Evolutionary conservation across 2,797 vertebrate genomes (phyloP), one percentile per base, ranked within the genome.

Genomic region (Rhodeus uyekii): DNA sequence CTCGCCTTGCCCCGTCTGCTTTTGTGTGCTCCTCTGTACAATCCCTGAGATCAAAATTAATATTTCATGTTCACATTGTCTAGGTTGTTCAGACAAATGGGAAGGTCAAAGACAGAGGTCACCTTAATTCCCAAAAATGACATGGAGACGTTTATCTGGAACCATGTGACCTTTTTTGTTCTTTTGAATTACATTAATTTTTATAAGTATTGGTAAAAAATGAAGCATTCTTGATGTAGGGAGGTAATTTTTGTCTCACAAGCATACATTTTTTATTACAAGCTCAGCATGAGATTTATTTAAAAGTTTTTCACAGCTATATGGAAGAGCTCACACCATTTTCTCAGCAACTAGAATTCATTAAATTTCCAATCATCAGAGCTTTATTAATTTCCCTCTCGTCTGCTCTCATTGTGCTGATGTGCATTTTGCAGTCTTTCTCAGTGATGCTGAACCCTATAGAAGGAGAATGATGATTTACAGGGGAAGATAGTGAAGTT

Each of bases 71-170:
- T 39, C 24, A 55, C 12, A 29, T 9, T 27, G 36, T 50, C 36
- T 44, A 61, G 29, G 9, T 6, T 58, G 19, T 12, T 73, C 74
- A 58, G 13, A 46, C 5, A 50, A 13, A 63, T 39, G 46, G 58
- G 39, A 63, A 34, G 74, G 22, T 34, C 53, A 58, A 55, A 55
- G 50, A 19, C 24, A 22, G 29, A 50, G 44, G 69, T 72, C 24
- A 16, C 12, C n/a, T 85, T 79, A 32, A 34, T 55, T 50, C 68
- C 55, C 68, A 32, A 18, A 72, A 72, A 72, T 53, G 12, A 24
- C 2, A 32, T 32, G 18, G n/a, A 34, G 22, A 1, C 10, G 13
- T 39, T 44, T 44, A 4, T 68, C 44, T 24, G 32, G n/a, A n/a
- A n/a, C n/a, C n/a, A n/a, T n/a, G n/a, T 74, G 50, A 58, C 22